phyloP scores from a whole-genome alignment of 2,113 vertebrate genomes.

The Falcunculus frontatus region DNA sequence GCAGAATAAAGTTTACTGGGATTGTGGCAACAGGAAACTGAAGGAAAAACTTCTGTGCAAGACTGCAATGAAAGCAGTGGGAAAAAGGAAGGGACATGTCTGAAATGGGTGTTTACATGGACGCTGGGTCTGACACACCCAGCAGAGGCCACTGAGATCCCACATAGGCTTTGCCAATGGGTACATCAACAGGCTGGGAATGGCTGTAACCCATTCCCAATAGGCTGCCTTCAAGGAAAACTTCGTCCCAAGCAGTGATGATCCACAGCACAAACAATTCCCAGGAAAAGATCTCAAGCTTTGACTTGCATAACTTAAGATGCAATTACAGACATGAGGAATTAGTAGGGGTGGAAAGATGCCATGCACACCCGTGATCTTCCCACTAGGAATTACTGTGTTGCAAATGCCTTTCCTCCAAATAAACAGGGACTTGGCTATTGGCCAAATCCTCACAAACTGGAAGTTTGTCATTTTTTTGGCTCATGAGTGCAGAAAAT shows the following conservation, averaged over 20 bases:
- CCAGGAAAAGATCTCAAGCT: background rate
- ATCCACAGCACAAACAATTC: background rate
- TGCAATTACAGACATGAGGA: fast-evolving
- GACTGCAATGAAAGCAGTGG: background rate
- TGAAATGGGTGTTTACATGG: background rate
- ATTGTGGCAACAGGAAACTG: background rate
- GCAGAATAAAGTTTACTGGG: background rate
- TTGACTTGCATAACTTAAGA: background rate
- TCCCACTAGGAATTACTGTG: background rate
- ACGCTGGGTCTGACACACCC: background rate
- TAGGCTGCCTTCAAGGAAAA: background rate
- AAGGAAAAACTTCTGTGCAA: background rate
- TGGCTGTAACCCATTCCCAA: background rate
- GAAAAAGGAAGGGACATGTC: background rate
- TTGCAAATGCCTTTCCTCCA: background rate
- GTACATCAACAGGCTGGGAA: background rate
- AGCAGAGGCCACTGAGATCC: background rate
- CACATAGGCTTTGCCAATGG: fast-evolving
- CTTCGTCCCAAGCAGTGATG: background rate
- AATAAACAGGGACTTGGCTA: background rate
- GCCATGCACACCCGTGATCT: background rate
- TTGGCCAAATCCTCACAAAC: background rate
- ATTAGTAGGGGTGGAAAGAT: background rate
- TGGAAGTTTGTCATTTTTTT: background rate
- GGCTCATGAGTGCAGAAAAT: background rate